Evolutionary conservation across 1,140 invertebrate genomes (phyloP).

Genomic region (Drepana arcuata): DNA sequence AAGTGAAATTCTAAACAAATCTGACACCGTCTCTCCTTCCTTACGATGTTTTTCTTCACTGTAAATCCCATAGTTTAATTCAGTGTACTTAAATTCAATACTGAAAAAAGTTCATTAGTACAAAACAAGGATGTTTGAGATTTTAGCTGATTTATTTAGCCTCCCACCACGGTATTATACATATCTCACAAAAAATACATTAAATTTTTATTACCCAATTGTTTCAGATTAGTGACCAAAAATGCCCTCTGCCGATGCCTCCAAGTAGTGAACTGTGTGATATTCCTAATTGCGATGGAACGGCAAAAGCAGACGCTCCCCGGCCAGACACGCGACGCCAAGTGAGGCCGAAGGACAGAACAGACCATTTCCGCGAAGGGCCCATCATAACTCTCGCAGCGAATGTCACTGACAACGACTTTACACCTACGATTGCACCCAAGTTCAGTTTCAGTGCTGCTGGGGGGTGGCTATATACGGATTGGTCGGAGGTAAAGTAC

Average conservation of each 20-base stretch:
- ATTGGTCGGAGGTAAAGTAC: slow-evolving; percentile 51
- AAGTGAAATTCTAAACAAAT: no score
- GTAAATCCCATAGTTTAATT: neutral
- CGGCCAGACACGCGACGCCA: slow-evolving; percentile 47
- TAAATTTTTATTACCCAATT: neutral
- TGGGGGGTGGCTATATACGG: slow-evolving; percentile 59
- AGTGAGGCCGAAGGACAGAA: slow-evolving; percentile 42
- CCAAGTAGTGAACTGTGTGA: slow-evolving; percentile 48
- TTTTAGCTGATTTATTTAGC: no score
- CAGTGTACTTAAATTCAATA: neutral
- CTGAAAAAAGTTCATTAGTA: no score
- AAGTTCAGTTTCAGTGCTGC: slow-evolving; percentile 41
- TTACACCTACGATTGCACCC: slow-evolving; percentile 26
- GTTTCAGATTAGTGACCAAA: slow-evolving; percentile 62
- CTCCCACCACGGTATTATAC: neutral
- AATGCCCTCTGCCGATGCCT: slow-evolving; percentile 59
- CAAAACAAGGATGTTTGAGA: no score
- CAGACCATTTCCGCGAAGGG: slow-evolving; percentile 46
- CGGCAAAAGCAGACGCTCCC: slow-evolving; percentile 24
- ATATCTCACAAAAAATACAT: neutral
- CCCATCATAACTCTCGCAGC: slow-evolving; percentile 41
- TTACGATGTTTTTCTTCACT: no score
- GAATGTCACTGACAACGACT: slow-evolving; percentile 40
- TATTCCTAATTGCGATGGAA: slow-evolving; percentile 59
- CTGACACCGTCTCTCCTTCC: no score